Conservation (phyloP, 2,797 vertebrate species). For the Rhinophrynus dorsalis region DNA sequence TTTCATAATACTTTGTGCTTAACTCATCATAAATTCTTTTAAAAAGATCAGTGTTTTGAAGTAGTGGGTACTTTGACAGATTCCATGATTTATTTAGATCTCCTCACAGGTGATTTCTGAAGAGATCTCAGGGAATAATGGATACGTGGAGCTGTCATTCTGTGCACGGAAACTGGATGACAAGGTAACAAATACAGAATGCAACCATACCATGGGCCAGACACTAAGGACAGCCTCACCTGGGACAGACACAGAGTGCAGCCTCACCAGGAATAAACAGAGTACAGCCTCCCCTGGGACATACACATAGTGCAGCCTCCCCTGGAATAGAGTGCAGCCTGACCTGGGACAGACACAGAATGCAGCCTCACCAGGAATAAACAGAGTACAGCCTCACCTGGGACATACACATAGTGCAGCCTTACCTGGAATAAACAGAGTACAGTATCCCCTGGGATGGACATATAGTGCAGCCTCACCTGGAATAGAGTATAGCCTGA, state of each 20-base stretch:
- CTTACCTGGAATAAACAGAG: no score
- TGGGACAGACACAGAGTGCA: neutral
- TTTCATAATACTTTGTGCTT: no score
- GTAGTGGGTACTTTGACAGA: no score
- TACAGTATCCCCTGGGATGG: neutral
- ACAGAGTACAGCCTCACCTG: neutral
- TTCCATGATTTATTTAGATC: no score
- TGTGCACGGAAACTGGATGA: slow-evolving; percentile 91
- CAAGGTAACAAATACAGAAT: slow-evolving; percentile 71
- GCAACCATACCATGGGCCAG: neutral
- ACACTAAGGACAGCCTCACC: neutral
- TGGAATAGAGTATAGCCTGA: no score
- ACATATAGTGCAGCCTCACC: neutral
- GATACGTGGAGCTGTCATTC: slow-evolving; percentile 90
- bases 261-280: neutral
- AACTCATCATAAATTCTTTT: no score
- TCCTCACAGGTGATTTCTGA: slow-evolving; percentile 82
- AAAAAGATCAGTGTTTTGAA: no score
- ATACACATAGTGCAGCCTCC: no score
- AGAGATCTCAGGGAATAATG: slow-evolving; percentile 94
- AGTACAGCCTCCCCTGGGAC: neutral
- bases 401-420: neutral
- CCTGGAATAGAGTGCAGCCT: neutral
- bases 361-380: neutral
- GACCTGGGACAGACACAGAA: neutral